Evolutionary conservation across 2,113 vertebrate species (phyloP).

Genomic region (Aegypius monachus): DNA sequence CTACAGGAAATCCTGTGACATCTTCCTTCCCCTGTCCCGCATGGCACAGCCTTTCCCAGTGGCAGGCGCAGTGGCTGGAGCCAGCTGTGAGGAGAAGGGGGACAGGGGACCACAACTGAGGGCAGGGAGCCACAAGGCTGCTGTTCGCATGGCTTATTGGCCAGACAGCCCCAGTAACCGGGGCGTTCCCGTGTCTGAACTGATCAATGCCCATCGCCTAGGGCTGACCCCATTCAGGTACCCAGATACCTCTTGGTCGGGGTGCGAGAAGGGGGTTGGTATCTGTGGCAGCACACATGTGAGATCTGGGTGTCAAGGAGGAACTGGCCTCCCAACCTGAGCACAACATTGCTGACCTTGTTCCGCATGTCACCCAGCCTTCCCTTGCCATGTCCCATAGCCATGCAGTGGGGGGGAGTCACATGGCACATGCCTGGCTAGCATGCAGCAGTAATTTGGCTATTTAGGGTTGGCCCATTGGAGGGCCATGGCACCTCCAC

Average conservation of each 20-base stretch:
- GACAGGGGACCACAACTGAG: neutral
- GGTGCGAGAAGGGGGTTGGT: rapidly evolving
- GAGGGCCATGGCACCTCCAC: neutral
- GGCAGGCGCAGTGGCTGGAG: neutral
- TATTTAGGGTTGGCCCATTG: neutral
- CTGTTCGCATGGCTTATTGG: neutral
- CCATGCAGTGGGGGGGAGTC: neutral
- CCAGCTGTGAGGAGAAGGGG: neutral
- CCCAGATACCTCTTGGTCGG: neutral
- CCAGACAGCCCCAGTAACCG: neutral
- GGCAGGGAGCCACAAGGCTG: neutral
- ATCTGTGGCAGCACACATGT: neutral
- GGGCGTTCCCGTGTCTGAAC: rapidly evolving
- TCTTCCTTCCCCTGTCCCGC: neutral
- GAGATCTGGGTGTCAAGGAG: neutral
- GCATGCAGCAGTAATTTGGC: neutral
- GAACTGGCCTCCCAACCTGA: neutral
- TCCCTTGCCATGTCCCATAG: neutral
- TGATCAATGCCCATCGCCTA: neutral
- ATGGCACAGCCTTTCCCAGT: neutral
- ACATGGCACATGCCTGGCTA: neutral
- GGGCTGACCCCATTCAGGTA: neutral
- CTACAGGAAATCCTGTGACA: rapidly evolving
- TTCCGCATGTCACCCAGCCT: neutral
- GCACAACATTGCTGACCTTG: neutral